A percentile compares a stretch with the other conserved stretches of the same genome.
Conservation (phyloP, 2,113 vertebrate genomes). For the Calidris pygmaea region DNA sequence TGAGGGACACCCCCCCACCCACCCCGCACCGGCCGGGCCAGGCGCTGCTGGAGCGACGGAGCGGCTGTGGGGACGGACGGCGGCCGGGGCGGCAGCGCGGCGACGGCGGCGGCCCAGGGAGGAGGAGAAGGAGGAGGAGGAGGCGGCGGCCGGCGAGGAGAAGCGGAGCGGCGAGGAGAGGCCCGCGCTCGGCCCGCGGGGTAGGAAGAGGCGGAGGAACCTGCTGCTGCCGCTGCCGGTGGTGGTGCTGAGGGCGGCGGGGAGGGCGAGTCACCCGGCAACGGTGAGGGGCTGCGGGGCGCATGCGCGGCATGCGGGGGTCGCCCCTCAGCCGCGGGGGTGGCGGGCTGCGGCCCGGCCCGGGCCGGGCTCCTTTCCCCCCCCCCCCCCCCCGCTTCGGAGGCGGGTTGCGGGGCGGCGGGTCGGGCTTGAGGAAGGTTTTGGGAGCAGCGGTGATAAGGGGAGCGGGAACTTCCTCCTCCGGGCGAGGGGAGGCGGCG, state of each 20-base stretch:
- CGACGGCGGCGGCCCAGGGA: not conserved
- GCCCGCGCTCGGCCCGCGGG: conserved; percentile 9
- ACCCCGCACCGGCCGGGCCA: not conserved
- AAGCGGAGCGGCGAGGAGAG: not conserved
- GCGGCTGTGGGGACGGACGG: conserved; percentile 5
- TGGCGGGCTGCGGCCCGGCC: not conserved
- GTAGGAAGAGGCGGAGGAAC: conserved; percentile 56
- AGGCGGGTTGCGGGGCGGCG: not conserved
- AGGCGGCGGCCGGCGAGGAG: not conserved
- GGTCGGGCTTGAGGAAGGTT: conserved; percentile 8
- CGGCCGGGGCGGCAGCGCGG: not conserved
- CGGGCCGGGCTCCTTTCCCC: not conserved
- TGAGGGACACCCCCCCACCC: not conserved
- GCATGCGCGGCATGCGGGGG: conserved; percentile 26
- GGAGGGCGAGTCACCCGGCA: conserved; percentile 66
- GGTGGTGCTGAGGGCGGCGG: conserved; percentile 43
- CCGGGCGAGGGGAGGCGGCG: not conserved
- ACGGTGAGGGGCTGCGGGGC: conserved; percentile 55
- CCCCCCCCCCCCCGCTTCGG: no score
- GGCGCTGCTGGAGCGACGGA: not conserved
- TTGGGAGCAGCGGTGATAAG: not conserved
- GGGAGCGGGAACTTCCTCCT: conserved; percentile 29
- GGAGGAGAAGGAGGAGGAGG: not conserved
- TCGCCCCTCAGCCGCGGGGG: not conserved
- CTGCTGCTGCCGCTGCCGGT: conserved; percentile 35